A percentile compares a stretch with the other conserved stretches of the same genome.
phyloP scores from a whole-genome alignment of 1,140 invertebrate genomes.

The Coptotermes formosanus region DNA sequence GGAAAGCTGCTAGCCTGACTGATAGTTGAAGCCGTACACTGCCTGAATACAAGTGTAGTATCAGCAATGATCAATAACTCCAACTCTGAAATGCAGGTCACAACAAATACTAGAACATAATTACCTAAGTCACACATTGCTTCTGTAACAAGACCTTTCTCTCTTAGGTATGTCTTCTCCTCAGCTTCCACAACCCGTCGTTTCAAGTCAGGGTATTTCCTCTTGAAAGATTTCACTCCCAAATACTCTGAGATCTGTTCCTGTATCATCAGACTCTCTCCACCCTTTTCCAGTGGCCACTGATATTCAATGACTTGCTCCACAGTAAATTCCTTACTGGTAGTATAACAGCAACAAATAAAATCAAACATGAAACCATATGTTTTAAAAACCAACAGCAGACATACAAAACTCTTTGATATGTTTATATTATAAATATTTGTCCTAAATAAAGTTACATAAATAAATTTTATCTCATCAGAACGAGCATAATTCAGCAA shows the following conservation, averaged over 20 bases:
- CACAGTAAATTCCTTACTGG: conserved; percentile 66
- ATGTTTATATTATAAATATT: no score
- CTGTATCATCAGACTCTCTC: conserved; percentile 81
- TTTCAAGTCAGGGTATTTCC: conserved; percentile 89
- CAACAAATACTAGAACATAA: conserved; percentile 32
- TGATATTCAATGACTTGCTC: conserved; percentile 91
- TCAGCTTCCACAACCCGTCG: conserved; percentile 82
- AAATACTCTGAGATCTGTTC: conserved; percentile 92
- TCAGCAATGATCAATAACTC: not conserved
- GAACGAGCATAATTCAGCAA: no score
- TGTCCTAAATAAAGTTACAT: no score
- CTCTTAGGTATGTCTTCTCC: conserved; percentile 83
- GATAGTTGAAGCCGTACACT: no score
- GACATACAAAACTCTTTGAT: no score
- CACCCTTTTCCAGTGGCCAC: conserved; percentile 76
- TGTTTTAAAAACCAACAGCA: no score
- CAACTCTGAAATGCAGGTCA: conserved; percentile 22
- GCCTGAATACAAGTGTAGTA: no score
- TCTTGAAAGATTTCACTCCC: conserved; percentile 91
- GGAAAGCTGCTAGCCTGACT: no score
- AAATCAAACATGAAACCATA: no score
- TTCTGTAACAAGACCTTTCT: conserved; percentile 83
- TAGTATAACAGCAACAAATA: conserved; percentile 25
- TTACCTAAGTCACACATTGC: conserved; percentile 86
- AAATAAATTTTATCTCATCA: no score